phyloP scores from a whole-genome alignment of 2,113 vertebrate genomes.

The Ctenodactylus gundi region DNA sequence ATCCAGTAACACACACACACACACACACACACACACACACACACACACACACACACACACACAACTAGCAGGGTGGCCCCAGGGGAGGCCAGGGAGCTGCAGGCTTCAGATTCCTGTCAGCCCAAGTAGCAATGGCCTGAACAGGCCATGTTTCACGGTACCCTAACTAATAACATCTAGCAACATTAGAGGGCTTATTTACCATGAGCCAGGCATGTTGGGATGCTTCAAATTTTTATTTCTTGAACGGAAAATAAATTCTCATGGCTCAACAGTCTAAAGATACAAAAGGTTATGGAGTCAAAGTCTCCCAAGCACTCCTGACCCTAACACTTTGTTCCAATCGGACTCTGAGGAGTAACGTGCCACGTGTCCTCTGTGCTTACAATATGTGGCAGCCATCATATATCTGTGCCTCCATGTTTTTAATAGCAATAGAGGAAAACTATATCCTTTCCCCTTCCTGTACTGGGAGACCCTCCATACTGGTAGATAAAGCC shows the following conservation, averaged over 20 bases:
- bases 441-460: too few species aligned
- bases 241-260: not conserved
- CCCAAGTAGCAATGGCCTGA: not conserved
- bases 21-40: too few species aligned
- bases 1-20: too few species aligned
- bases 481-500: not conserved
- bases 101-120: not conserved
- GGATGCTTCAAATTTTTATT: not conserved
- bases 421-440: not conserved
- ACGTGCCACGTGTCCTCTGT: too few species aligned
- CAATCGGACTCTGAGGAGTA: too few species aligned
- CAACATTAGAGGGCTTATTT: not conserved
- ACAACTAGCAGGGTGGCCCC: too few species aligned
- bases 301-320: not conserved
- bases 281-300: not conserved
- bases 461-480: not conserved
- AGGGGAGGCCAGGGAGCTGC: not conserved
- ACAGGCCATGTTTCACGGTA: rapidly evolving
- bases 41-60: too few species aligned
- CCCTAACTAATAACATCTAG: not conserved
- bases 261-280: not conserved
- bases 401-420: rapidly evolving
- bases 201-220: not conserved
- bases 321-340: not conserved
- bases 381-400: not conserved